Conservation (phyloP, 2,888 invertebrate genomes). For the Tenthredo livida region DNA sequence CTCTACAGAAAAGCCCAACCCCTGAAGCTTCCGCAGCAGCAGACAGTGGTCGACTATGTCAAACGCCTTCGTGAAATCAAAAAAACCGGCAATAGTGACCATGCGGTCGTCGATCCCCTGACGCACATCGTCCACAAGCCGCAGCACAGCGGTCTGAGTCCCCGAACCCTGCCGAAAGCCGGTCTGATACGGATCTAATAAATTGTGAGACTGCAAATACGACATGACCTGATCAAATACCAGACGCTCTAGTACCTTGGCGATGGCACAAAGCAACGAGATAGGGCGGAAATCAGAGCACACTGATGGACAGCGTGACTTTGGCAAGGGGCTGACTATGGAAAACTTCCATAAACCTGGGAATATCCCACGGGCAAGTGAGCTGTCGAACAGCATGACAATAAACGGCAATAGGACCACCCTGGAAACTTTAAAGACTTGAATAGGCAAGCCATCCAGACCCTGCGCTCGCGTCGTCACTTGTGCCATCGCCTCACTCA, state of each 20-base stretch:
- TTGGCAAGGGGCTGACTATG: neutral
- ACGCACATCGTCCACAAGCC: slow-evolving; percentile 26
- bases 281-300: too few relatives aligned
- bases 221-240: too few relatives aligned
- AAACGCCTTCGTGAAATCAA: neutral
- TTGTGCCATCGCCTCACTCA: too few relatives aligned
- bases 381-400: neutral
- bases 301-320: neutral
- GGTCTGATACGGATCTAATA: neutral
- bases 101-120: slow-evolving; percentile 18
- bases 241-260: too few relatives aligned
- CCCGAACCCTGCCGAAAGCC: slow-evolving; percentile 13
- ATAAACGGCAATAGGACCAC: neutral
- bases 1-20: neutral
- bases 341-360: neutral
- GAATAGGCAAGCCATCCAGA: neutral
- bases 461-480: too few relatives aligned
- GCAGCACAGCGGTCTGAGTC: neutral
- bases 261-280: too few relatives aligned
- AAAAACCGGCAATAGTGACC: neutral
- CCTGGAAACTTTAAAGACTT: neutral
- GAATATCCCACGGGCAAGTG: neutral
- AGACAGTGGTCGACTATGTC: neutral
- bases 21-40: neutral
- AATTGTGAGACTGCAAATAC: too few relatives aligned